These are phyloP conservation scores for Pycnonotus jocosus DNA, from an alignment of 2,113 vertebrate genomes.

Conservation along the genomic window DNA sequence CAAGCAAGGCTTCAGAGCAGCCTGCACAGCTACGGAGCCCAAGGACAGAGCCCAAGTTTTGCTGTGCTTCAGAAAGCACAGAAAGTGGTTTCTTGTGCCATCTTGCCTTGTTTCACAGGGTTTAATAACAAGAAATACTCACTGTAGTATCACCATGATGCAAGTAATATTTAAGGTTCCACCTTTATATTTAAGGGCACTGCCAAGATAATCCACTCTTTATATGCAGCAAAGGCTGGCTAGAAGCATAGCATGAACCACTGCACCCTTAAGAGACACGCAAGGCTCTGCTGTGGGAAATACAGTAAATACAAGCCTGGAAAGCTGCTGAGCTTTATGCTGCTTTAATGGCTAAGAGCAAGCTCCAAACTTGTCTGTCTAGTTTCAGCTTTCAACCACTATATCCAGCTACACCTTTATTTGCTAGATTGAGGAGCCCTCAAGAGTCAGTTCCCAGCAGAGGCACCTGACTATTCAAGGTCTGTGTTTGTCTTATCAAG, in stretches of 20 bases:
- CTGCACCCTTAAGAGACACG: background rate
- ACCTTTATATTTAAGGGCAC: background rate
- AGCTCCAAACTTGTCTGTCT: slow-evolving; percentile 10
- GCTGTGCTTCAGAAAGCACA: background rate
- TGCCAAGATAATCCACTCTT: background rate
- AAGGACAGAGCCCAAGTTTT: background rate
- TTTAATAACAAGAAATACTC: background rate
- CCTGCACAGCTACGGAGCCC: background rate
- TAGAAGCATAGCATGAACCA: background rate
- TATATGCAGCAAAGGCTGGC: background rate
- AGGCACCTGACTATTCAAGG: background rate
- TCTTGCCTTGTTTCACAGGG: background rate
- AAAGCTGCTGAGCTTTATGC: background rate
- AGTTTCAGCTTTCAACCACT: slow-evolving; percentile 43
- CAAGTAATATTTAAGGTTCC: background rate
- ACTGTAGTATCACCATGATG: background rate
- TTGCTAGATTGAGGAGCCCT: slow-evolving; percentile 41
- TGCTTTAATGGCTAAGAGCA: background rate
- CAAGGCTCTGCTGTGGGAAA: background rate
- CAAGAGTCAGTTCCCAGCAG: slow-evolving; percentile 36
- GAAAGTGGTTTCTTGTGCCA: background rate
- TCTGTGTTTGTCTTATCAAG: slow-evolving; percentile 38
- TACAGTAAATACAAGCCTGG: background rate
- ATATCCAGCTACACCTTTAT: slow-evolving; percentile 54
- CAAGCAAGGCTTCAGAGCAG: background rate